These are phyloP conservation scores for Melanophora roralis DNA, from an alignment of 2,888 invertebrate genomes.

Conservation along the genomic window DNA sequence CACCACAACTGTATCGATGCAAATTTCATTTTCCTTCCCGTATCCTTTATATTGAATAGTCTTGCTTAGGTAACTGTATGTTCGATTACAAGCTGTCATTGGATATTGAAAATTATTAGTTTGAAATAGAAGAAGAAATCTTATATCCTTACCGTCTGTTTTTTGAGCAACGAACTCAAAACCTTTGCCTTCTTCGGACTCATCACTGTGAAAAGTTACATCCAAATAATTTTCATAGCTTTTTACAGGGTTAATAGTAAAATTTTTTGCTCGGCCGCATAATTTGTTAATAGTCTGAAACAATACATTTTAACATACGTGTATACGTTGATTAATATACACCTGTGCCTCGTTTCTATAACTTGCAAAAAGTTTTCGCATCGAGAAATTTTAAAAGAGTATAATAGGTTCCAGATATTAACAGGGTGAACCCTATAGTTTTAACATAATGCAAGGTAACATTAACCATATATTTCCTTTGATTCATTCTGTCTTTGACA, in stretches of 20 bases:
- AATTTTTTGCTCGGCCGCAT: constrained; percentile 63
- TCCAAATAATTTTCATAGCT: constrained; percentile 32
- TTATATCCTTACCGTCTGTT: constrained; percentile 76
- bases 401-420: too few species aligned
- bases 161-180: constrained; percentile 77
- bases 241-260: constrained; percentile 10
- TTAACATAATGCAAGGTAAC: too few species aligned
- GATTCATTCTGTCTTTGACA: too few species aligned
- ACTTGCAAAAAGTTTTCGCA: too few species aligned
- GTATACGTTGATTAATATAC: not conserved
- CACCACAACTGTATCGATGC: constrained; percentile 82
- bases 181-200: constrained; percentile 60
- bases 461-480: too few species aligned
- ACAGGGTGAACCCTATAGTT: too few species aligned
- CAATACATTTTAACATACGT: not conserved
- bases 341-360: not conserved
- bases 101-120: not conserved
- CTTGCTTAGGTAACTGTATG: constrained; percentile 83
- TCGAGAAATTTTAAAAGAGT: too few species aligned
- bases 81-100: constrained; percentile 73
- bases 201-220: constrained; percentile 69
- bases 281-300: constrained; percentile 43
- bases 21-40: constrained; percentile 74
- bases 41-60: constrained; percentile 77
- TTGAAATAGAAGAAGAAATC: too few species aligned